A percentile compares a stretch with the other conserved stretches of the same genome.
phyloP scores from a whole-genome alignment of 1,140 invertebrate species.

The Rhopalosiphum padi region DNA sequence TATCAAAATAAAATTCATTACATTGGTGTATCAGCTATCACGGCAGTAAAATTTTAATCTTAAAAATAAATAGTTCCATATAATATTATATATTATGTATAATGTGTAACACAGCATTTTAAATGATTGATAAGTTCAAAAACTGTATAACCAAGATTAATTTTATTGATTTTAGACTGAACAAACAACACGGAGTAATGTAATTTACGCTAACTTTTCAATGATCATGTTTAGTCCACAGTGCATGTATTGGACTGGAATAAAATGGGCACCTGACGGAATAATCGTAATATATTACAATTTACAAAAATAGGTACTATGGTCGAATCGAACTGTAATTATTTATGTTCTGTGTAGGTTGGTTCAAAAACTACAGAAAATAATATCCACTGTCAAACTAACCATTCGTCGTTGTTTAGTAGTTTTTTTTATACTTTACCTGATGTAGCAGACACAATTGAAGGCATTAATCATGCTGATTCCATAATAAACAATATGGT shows the following conservation, averaged over 20 bases:
- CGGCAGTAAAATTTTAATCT: neutral
- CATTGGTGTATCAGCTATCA: neutral
- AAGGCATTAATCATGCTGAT: neutral
- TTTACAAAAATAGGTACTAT: neutral
- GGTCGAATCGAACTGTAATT: neutral
- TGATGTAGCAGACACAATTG: neutral
- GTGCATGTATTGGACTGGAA: neutral
- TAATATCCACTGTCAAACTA: slow-evolving; percentile 12
- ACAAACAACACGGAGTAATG: neutral
- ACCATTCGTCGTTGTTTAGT: neutral
- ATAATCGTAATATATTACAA: neutral
- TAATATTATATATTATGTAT: neutral
- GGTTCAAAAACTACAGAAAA: neutral
- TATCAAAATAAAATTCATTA: neutral
- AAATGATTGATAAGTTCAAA: neutral
- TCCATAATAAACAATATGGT: neutral
- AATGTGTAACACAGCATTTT: neutral
- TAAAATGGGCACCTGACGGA: neutral
- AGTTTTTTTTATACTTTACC: neutral
- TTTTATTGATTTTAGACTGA: neutral
- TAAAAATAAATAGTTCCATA: neutral
- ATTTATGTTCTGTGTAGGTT: neutral
- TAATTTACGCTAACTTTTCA: neutral
- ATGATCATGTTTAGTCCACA: neutral
- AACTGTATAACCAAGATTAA: neutral